Percentiles rank a stretch among this genome's conserved stretches.
Evolutionary conservation across 2,888 invertebrate species (phyloP).

Genomic region (Aradus depressus): DNA sequence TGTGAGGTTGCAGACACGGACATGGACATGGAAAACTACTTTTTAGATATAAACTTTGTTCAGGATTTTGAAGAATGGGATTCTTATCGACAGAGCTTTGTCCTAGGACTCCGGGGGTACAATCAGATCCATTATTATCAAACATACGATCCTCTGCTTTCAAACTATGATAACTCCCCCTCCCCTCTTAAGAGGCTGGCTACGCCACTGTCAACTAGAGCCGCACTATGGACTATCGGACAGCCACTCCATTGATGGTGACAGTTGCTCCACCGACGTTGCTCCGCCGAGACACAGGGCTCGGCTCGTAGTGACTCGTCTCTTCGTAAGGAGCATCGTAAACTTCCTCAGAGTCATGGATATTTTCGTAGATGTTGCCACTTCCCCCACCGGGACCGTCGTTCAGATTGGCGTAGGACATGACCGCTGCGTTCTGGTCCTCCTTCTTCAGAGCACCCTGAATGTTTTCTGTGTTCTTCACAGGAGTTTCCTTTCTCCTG

Average conservation of each 20-base stretch:
- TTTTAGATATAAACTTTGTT: too few relatives aligned
- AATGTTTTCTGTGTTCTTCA: conserved; percentile 79
- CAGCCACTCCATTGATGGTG: conserved; percentile 80
- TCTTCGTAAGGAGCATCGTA: conserved; percentile 68
- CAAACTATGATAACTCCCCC: too few relatives aligned
- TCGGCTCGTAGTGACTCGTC: conserved; percentile 56
- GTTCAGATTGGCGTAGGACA: conserved; percentile 76
- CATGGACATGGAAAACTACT: too few relatives aligned
- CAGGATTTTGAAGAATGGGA: too few relatives aligned
- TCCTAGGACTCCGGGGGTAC: too few relatives aligned
- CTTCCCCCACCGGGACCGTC: conserved; percentile 47
- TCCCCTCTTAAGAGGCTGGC: too few relatives aligned
- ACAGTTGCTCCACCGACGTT: conserved; percentile 45
- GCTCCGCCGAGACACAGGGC: conserved; percentile 45
- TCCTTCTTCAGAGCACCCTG: conserved; percentile 77
- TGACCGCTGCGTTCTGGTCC: conserved; percentile 75
- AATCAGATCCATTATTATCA: too few relatives aligned
- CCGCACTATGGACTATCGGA: too few relatives aligned
- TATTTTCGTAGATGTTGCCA: conserved; percentile 50
- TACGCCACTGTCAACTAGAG: too few relatives aligned
- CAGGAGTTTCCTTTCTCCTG: conserved; percentile 71
- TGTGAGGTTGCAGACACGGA: too few relatives aligned
- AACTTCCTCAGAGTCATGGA: conserved; percentile 47
- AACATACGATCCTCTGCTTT: too few relatives aligned
- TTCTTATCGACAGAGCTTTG: too few relatives aligned